Evolutionary conservation across 2,888 invertebrate genomes (phyloP), one percentile per base, ranked within the genome.

Genomic region (Pristionchus exspectatus): DNA sequence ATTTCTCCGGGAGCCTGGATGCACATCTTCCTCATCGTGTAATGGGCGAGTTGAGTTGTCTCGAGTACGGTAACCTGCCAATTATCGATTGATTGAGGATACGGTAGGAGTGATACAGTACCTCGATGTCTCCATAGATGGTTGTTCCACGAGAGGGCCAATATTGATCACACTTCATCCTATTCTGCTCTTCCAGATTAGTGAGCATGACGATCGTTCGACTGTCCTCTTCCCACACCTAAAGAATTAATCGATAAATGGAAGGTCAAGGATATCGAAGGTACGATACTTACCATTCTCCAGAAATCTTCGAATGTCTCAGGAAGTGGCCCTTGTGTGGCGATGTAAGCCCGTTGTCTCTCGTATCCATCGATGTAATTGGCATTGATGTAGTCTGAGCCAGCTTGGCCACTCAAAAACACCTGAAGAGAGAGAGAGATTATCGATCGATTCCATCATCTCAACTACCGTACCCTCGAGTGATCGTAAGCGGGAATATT

Each of bases 181-280:
- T 96, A 1, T 98, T 98, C 89, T 99, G 96, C 95, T 99, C 99
- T 95, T 99, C 99, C 90, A 99, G 96, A 85, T 98, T 98, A 0
- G 99, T 99, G 98, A 99, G 98, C 99, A 99, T 99, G 2, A 99
- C 99, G 93, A 99, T 98, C 0, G 98, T 98, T 21, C 97, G 97
- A 9, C 97, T 97, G 93, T 97, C 97, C 91, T 98, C 96, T 95
- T 99, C 99, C 99, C 99, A 99, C 94, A 98, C 97, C 90, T 90
- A 27, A 16, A 44, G 27, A 33, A 50, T 27, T 50, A 30, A 83
- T 83, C 27, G 4, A 50, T 50, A 81, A 33, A 21, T 21, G 59
- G 27, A n/a, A 44, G 59, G 24, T 63, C 27, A 9, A 50, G 63
- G 38, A 38, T 2, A 85, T 12, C 5, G 27, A 24, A 9, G 18